A percentile compares a stretch with the other conserved stretches of the same genome.
These are phyloP conservation scores for Halcyon leucocephala DNA, from an alignment of 2,797 vertebrate genomes.

Conservation along the genomic window DNA sequence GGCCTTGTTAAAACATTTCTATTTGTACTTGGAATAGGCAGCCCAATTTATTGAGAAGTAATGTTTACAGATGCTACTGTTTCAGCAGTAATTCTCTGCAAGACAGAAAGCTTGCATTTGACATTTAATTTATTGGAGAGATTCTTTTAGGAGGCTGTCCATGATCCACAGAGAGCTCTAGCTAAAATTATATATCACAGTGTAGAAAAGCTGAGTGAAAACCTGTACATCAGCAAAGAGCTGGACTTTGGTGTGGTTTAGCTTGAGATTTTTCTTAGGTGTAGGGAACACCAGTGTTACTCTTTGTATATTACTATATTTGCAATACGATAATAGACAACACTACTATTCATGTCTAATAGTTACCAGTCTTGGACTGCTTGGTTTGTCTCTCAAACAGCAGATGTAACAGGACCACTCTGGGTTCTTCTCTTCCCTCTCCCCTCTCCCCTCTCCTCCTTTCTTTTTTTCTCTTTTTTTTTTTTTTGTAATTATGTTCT, in stretches of 20 bases:
- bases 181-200: neutral
- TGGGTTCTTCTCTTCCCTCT: too few species aligned
- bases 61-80: neutral
- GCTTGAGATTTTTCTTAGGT: neutral
- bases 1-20: neutral
- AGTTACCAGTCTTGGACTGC: neutral
- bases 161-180: neutral
- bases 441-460: too few species aligned
- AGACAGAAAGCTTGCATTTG: neutral
- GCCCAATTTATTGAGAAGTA: neutral
- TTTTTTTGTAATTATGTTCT: neutral
- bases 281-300: neutral
- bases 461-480: neutral
- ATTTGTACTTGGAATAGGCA: neutral
- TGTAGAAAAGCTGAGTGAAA: neutral
- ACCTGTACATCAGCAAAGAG: neutral
- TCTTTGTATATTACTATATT: neutral
- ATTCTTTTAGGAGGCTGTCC: neutral
- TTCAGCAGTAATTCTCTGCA: neutral
- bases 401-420: neutral
- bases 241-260: neutral
- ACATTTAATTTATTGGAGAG: neutral
- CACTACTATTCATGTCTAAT: neutral
- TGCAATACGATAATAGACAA: neutral
- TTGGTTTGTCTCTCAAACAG: neutral